phyloP scores from a whole-genome alignment of 2,113 vertebrate genomes.

The Nothobranchius furzeri region DNA sequence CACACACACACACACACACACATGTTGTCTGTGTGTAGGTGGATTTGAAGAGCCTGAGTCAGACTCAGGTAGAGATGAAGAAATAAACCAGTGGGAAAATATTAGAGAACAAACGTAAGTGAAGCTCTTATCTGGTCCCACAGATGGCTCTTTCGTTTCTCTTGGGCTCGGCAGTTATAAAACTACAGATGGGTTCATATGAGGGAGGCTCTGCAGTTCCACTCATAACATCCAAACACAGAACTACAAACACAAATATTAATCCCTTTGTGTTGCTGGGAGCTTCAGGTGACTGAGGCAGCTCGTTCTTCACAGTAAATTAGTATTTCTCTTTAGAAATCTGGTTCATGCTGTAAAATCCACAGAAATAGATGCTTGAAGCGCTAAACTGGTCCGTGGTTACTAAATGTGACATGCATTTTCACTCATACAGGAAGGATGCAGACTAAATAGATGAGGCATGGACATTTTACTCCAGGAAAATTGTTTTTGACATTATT shows the following conservation, averaged over 20 bases:
- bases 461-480: no score
- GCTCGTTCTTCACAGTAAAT: not conserved
- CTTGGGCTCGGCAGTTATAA: not conserved
- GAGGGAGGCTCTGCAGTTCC: not conserved
- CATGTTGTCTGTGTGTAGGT: constrained; percentile 14
- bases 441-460: no score
- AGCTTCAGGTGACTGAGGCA: not conserved
- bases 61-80: constrained; percentile 12
- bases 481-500: no score
- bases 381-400: no score
- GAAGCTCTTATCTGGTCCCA: constrained; percentile 6
- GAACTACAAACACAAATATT: not conserved
- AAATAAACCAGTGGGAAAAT: constrained; percentile 27
- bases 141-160: not conserved
- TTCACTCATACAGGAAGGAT: no score
- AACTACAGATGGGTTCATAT: constrained; percentile 8
- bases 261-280: not conserved
- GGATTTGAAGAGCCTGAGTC: not conserved
- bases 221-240: not conserved
- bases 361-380: no score
- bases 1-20: not conserved
- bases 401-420: no score
- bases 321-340: no score
- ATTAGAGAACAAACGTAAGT: constrained; percentile 11
- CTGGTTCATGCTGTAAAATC: no score